Conservation (phyloP, 1,140 invertebrate species). For the Dreissena rostriformis region DNA sequence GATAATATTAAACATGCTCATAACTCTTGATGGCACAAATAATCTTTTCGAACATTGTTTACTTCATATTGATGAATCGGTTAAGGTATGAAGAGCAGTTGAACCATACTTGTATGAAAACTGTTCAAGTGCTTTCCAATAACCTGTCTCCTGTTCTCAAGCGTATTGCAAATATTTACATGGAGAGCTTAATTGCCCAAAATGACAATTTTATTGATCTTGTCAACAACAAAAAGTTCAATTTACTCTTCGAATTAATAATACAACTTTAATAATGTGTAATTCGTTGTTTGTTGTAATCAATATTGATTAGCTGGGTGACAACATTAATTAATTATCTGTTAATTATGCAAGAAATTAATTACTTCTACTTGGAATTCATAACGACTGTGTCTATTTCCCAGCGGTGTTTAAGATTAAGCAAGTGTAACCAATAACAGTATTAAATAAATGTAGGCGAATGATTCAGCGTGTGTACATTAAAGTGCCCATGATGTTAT, state of each 20-base stretch:
- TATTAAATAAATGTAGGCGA: no score
- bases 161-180: constrained; percentile 43
- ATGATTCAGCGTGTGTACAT: no score
- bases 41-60: constrained; percentile 1
- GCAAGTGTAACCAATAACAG: no score
- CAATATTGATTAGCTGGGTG: no score
- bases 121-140: constrained; percentile 21
- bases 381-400: no score
- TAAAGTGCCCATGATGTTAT: no score
- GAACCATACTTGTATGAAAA: constrained; percentile 33
- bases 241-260: constrained; percentile 14
- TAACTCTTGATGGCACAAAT: constrained; percentile 4
- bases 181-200: constrained; percentile 26
- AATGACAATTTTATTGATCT: constrained; percentile 32
- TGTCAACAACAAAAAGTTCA: constrained; percentile 57
- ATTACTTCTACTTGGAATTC: no score
- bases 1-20: neutral
- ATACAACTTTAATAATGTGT: neutral
- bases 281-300: constrained; percentile 4
- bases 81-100: constrained; percentile 23
- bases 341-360: no score
- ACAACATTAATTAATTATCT: no score
- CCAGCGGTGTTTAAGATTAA: no score
- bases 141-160: constrained; percentile 27
- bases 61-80: constrained; percentile 15